Conservation (phyloP, 2,113 vertebrate genomes). For the Mellivora capensis region DNA sequence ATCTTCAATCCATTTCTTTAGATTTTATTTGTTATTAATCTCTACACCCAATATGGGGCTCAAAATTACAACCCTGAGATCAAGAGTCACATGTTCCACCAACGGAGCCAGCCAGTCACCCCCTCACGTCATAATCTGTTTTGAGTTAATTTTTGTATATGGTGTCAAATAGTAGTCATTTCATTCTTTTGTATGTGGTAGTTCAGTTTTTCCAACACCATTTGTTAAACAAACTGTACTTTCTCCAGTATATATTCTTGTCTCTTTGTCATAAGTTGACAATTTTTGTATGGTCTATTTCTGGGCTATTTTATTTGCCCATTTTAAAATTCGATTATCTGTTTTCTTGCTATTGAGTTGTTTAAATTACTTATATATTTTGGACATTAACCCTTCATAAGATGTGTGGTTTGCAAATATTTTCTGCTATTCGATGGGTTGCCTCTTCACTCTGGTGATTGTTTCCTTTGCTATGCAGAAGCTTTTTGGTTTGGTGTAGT, state of each 20-base stretch:
- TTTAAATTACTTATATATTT: background rate
- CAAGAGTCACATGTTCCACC: background rate
- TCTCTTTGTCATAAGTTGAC: background rate
- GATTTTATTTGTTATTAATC: background rate
- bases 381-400: background rate
- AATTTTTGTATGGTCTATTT: background rate
- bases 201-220: background rate
- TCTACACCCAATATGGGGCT: background rate
- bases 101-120: background rate
- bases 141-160: background rate
- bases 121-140: background rate
- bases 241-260: background rate
- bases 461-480: background rate
- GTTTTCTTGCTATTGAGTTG: background rate
- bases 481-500: background rate
- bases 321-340: background rate
- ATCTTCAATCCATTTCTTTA: background rate
- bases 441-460: background rate
- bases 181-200: background rate
- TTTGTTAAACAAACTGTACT: background rate
- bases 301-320: background rate
- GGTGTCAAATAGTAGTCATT: background rate
- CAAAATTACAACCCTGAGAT: background rate
- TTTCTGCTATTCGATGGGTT: background rate
- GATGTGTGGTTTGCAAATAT: background rate